Evolutionary conservation across 2,113 vertebrate genomes (phyloP), one percentile per base, ranked within the genome.

Genomic region (Gallinago paraguaiae): DNA sequence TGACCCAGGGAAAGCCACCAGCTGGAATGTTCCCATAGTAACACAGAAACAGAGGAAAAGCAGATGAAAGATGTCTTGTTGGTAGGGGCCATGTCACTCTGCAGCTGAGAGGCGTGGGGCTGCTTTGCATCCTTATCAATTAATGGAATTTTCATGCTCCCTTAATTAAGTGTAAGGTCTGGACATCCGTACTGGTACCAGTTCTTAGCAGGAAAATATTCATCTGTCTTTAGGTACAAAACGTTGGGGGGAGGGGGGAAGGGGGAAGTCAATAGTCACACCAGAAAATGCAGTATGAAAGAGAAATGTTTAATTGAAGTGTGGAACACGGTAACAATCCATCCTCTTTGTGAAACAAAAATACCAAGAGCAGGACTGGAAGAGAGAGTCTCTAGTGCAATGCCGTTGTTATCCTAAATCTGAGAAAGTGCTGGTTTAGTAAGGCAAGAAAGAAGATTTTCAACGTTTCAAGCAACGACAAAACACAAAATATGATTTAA

Each of bases 11-110:
- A 85, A 71, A 94, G 19, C 53, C 56, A 78, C 18, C 43, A 78
- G 69, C 69, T 2, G 4, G 15, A 91, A 48, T 17, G 94, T 97
- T 95, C 95, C 96, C 94, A 97, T 95, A 95, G 96, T 84, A 96
- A 97, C 95, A 39, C 0, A 43, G 93, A 17, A 70, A 37, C 14
- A 86, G 86, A 96, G 83, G 77, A 93, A n/a, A 88, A 67, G 86
- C 72, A 65, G 92, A 77, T 46, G 68, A 83, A 71, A 46, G 70
- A 46, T 57, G 65, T 86, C 72, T 35, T 2, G 2, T 24, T 54
- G 72, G 69, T 7, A 64, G 74, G 57, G 69, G 39, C 53, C 9
- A 0, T n/a, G 31, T 45, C 0, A 1, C 56, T 67, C 77, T 86
- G 88, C 80, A 70, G 60, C 84, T 17, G n/a, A 76, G 68, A 65